Conservation (phyloP, 2,888 invertebrate genomes). For the Ptychoptera albimana region DNA sequence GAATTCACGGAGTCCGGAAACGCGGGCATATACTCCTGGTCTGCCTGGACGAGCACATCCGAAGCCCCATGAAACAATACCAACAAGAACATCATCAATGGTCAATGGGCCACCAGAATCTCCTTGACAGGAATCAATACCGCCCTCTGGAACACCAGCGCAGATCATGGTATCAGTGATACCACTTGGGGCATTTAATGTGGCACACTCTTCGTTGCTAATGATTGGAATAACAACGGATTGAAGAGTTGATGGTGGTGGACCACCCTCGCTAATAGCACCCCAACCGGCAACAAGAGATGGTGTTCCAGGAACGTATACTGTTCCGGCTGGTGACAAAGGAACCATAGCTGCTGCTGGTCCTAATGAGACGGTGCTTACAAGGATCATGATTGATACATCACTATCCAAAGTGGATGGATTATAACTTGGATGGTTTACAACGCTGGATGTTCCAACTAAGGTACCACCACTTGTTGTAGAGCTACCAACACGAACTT, state of each 20-base stretch:
- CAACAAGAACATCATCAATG: constrained; percentile 7
- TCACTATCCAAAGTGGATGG: constrained; percentile 35
- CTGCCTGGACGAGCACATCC: constrained; percentile 10
- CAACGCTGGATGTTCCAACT: constrained; percentile 27
- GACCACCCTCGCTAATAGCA: constrained; percentile 14
- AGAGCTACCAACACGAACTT: constrained; percentile 34
- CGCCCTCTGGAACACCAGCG: constrained; percentile 9
- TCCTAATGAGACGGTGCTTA: constrained; percentile 26
- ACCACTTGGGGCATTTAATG: constrained; percentile 1
- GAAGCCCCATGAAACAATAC: constrained; percentile 12
- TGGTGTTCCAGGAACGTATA: constrained; percentile 8
- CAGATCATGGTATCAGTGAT: constrained; percentile 11
- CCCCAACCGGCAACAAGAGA: constrained; percentile 17
- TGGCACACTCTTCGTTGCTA: constrained; percentile 25
- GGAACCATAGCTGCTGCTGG: constrained; percentile 28
- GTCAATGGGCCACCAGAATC: constrained; percentile 12
- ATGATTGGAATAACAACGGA: constrained; percentile 33
- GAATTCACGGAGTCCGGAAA: constrained; percentile 29
- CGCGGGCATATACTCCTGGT: constrained; percentile 13
- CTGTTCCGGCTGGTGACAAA: constrained; percentile 22
- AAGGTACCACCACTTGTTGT: constrained; percentile 26
- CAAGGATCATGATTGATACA: constrained; percentile 34
- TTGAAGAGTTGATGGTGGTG: constrained; percentile 18
- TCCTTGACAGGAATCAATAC: constrained; percentile 10
- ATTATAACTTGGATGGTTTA: constrained; percentile 33